Evolutionary conservation across 1,140 invertebrate species (phyloP).

Genomic region (Cotesia chilonis): DNA sequence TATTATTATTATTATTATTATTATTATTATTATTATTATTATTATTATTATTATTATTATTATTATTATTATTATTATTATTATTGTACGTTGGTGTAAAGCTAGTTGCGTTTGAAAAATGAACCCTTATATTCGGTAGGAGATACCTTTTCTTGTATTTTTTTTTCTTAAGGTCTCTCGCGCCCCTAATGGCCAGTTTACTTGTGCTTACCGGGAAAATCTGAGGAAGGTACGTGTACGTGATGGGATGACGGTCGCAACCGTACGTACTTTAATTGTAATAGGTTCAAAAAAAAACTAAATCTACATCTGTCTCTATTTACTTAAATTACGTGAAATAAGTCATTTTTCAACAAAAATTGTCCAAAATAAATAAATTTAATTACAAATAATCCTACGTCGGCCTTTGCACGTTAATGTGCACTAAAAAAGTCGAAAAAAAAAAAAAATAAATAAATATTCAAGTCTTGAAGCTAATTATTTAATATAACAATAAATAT

Average conservation of each 20-base stretch:
- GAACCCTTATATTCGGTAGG: conserved; percentile 51
- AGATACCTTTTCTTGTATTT: conserved; percentile 59
- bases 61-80: too few relatives aligned
- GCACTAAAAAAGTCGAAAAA: too few relatives aligned
- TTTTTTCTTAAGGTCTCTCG: conserved; percentile 65
- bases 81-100: conserved; percentile 45
- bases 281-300: conserved; percentile 30
- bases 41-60: too few relatives aligned
- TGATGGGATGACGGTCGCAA: conserved; percentile 46
- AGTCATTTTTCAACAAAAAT: too few relatives aligned
- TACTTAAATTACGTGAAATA: not conserved
- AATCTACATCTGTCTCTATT: conserved; percentile 17
- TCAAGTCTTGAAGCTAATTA: too few relatives aligned
- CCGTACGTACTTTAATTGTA: conserved; percentile 53
- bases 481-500: conserved; percentile 2
- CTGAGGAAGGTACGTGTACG: conserved; percentile 67
- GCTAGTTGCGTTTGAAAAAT: conserved; percentile 22
- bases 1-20: conserved; percentile 8
- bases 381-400: too few relatives aligned
- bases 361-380: too few relatives aligned
- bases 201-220: conserved; percentile 67
- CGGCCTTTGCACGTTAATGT: too few relatives aligned
- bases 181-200: conserved; percentile 65
- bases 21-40: not conserved
- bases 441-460: too few relatives aligned